Evolutionary conservation across 1,140 invertebrate genomes (phyloP).

Genomic region (Nixonia krombeini): DNA sequence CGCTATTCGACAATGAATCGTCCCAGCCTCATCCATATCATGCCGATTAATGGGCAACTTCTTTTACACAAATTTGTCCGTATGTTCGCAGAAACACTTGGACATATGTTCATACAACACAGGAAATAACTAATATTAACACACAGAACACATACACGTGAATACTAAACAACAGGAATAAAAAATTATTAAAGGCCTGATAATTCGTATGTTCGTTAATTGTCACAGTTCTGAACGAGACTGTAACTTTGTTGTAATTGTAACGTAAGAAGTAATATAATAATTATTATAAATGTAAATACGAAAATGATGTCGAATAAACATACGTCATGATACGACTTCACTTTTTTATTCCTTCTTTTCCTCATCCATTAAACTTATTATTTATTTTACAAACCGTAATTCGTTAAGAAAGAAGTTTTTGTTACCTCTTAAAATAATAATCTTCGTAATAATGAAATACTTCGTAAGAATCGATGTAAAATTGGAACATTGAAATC

Average conservation of each 20-base stretch:
- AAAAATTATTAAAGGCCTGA: constrained; percentile 44
- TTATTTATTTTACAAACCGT: too few species aligned
- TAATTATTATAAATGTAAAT: constrained; percentile 64
- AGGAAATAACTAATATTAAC: constrained; percentile 4
- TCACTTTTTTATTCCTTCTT: constrained; percentile 43
- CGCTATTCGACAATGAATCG: constrained; percentile 79
- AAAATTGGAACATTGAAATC: too few species aligned
- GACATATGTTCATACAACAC: constrained; percentile 1
- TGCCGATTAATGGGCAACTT: constrained; percentile 57
- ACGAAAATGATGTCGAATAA: constrained; percentile 69
- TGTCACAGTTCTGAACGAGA: constrained; percentile 34
- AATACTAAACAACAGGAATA: constrained; percentile 13
- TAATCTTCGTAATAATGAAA: too few species aligned
- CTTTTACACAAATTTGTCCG: constrained; percentile 36
- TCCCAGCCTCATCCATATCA: constrained; percentile 72
- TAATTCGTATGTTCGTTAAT: constrained; percentile 45
- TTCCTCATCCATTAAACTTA: constrained; percentile 22
- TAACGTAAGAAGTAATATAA: constrained; percentile 65
- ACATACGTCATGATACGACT: constrained; percentile 59
- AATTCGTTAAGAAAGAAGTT: too few species aligned
- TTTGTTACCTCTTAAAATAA: too few species aligned
- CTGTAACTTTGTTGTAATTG: constrained; percentile 68
- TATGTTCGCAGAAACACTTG: constrained; percentile 14
- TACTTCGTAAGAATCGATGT: too few species aligned
- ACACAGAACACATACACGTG: constrained; percentile 18